Percentiles rank a stretch among this genome's conserved stretches.
phyloP scores from a whole-genome alignment of 2,888 invertebrate species.

The Labia minor region DNA sequence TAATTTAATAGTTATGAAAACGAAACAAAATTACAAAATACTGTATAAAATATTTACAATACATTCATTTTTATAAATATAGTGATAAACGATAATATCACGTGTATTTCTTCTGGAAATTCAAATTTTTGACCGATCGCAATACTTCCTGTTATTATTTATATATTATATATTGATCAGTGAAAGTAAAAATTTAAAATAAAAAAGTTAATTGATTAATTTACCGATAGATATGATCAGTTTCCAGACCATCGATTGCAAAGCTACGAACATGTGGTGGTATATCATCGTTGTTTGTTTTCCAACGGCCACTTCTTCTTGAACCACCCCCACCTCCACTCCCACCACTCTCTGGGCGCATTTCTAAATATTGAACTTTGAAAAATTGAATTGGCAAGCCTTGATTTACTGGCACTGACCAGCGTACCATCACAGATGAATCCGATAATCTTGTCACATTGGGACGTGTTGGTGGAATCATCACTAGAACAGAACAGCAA shows the following conservation, averaged over 20 bases:
- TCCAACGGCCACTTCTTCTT: conserved; percentile 49
- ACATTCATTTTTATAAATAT: too few relatives aligned
- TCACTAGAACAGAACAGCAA: conserved; percentile 40
- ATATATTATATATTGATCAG: too few relatives aligned
- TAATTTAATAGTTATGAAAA: too few relatives aligned
- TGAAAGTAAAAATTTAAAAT: too few relatives aligned
- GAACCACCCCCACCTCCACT: conserved; percentile 31
- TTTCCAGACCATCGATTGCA: conserved; percentile 61
- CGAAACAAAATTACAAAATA: too few relatives aligned
- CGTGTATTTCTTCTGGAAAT: too few relatives aligned
- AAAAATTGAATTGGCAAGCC: conserved; percentile 80
- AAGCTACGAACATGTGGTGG: conserved; percentile 63
- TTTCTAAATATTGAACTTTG: conserved; percentile 67
- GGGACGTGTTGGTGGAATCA: conserved; percentile 81
- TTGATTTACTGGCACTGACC: conserved; percentile 70
- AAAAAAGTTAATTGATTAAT: too few relatives aligned
- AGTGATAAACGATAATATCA: too few relatives aligned
- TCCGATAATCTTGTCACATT: conserved; percentile 78
- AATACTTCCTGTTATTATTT: too few relatives aligned
- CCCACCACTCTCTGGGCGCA: conserved; percentile 30
- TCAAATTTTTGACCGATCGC: too few relatives aligned
- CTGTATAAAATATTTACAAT: too few relatives aligned
- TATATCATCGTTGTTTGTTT: conserved; percentile 73
- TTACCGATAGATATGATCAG: conserved; percentile 64
- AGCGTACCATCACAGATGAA: conserved; percentile 84